Percentiles rank a stretch among this genome's conserved stretches.
These are phyloP conservation scores for Glossophaga mutica DNA, from an alignment of 2,797 vertebrate species.

Conservation along the genomic window DNA sequence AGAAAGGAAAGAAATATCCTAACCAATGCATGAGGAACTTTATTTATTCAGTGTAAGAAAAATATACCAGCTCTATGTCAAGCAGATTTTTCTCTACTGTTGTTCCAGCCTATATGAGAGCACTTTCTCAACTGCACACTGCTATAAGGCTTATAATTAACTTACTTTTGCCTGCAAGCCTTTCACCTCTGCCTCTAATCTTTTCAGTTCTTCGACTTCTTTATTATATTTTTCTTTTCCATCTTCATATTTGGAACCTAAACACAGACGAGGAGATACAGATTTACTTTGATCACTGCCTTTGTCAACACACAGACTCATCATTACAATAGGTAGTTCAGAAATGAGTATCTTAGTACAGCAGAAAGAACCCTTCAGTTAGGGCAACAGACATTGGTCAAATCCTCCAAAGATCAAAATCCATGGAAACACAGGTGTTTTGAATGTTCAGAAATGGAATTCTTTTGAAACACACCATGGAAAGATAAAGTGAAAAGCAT, in stretches of 20 bases:
- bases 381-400: neutral
- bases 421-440: neutral
- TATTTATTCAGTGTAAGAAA: too few species aligned
- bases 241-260: slow-evolving; percentile 88
- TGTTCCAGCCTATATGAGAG: neutral
- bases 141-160: neutral
- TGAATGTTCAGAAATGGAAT: neutral
- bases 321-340: neutral
- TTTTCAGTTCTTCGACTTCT: slow-evolving; percentile 91
- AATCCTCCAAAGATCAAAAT: neutral
- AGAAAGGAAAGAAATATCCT: too few species aligned
- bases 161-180: too few species aligned
- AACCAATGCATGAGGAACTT: too few species aligned
- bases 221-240: slow-evolving; percentile 91
- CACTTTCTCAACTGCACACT: neutral
- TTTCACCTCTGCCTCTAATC: slow-evolving; percentile 89
- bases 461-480: neutral
- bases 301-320: neutral
- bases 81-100: neutral
- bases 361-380: neutral
- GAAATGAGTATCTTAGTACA: neutral
- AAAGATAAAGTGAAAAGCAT: neutral
- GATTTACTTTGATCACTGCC: neutral
- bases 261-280: slow-evolving; percentile 42
- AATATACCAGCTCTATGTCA: too few species aligned